A percentile compares a stretch with the other conserved stretches of the same genome.
Evolutionary conservation across 23 tunicate species (phyloP).

Genomic region (Trididemnum clinides): DNA sequence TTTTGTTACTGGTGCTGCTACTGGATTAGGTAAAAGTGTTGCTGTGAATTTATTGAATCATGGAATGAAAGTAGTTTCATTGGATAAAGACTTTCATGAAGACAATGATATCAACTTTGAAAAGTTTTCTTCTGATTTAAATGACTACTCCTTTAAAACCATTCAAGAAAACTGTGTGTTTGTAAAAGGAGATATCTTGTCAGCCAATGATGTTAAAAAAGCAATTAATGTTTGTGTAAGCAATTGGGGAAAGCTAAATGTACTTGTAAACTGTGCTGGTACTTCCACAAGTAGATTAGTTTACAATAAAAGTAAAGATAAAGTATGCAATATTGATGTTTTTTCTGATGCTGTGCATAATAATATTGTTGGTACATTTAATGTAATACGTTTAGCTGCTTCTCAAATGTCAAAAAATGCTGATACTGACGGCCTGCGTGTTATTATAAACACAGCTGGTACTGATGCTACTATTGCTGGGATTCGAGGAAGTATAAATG

Average conservation of each 20-base stretch:
- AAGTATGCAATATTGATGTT: constrained; percentile 18
- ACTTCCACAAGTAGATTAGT: constrained; percentile 30
- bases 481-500: constrained; percentile 55
- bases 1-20: constrained; percentile 91
- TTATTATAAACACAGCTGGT: constrained; percentile 84
- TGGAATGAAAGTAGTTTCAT: constrained; percentile 74
- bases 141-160: neutral
- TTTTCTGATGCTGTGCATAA: constrained; percentile 48
- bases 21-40: constrained; percentile 89
- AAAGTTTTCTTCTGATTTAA: neutral
- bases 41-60: constrained; percentile 36
- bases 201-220: constrained; percentile 55
- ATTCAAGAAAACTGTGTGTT: constrained; percentile 59
- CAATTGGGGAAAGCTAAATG: constrained; percentile 61
- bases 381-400: constrained; percentile 76
- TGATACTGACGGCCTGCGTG: constrained; percentile 46
- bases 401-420: constrained; percentile 65
- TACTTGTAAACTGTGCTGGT: constrained; percentile 96
- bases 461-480: constrained; percentile 69
- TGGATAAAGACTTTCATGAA: constrained; percentile 56
- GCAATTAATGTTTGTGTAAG: constrained; percentile 47
- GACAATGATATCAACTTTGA: neutral
- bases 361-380: constrained; percentile 82
- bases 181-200: constrained; percentile 78
- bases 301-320: constrained; percentile 41